Percentiles rank a stretch among this genome's conserved stretches.
Conservation (phyloP, 1,140 invertebrate species). For the Pseudomyrmex cubaensis region DNA sequence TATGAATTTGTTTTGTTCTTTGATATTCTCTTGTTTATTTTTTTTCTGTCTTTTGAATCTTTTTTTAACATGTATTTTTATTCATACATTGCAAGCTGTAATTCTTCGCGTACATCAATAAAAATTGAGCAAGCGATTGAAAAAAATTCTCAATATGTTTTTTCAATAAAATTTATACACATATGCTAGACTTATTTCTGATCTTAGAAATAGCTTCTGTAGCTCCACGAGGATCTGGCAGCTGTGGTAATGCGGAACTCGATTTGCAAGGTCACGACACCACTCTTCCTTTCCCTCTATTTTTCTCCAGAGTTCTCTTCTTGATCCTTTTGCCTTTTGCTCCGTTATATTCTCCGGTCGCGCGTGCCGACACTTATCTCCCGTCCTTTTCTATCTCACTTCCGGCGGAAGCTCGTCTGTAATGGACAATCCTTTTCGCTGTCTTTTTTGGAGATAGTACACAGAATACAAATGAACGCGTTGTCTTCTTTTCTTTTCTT, state of each 20-base stretch:
- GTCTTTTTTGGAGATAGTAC: slow-evolving; percentile 34
- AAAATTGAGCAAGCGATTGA: not conserved
- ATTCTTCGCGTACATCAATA: slow-evolving; percentile 13
- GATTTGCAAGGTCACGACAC: slow-evolving; percentile 69
- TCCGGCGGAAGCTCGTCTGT: slow-evolving; percentile 64
- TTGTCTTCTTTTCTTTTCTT: not conserved
- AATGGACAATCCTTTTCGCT: slow-evolving; percentile 21
- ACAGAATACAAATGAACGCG: not conserved
- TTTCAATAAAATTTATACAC: not conserved
- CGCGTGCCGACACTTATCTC: slow-evolving; percentile 57
- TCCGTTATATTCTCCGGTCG: slow-evolving; percentile 58
- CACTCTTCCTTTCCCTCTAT: slow-evolving; percentile 60
- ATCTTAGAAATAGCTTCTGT: not conserved
- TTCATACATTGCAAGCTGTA: not conserved
- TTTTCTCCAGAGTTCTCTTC: not conserved
- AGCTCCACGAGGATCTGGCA: slow-evolving; percentile 45
- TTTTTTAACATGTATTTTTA: no score
- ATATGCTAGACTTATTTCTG: slow-evolving; percentile 2
- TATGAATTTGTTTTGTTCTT: not conserved
- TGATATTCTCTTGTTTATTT: slow-evolving; percentile 1
- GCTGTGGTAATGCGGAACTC: slow-evolving; percentile 74
- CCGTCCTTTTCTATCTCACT: slow-evolving; percentile 44
- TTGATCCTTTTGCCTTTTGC: slow-evolving; percentile 32
- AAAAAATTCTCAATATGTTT: not conserved
- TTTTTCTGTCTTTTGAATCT: no score